A percentile compares a stretch with the other conserved stretches of the same genome.
These are phyloP conservation scores for Sisor rabdophorus DNA, from an alignment of 2,113 vertebrate species.

Conservation along the genomic window DNA sequence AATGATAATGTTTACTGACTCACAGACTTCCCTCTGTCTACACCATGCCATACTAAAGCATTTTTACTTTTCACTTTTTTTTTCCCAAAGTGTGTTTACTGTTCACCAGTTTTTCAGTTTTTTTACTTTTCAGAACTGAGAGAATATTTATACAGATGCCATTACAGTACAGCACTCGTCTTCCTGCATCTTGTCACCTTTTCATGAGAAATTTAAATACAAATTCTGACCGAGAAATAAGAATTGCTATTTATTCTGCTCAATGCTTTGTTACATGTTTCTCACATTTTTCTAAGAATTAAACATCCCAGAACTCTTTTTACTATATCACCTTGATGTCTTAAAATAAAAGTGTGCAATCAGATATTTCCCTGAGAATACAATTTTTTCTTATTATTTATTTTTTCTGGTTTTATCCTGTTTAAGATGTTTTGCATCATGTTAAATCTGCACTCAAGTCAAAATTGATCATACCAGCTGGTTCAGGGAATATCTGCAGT, in stretches of 20 bases:
- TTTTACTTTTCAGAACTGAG: slow-evolving; percentile 1
- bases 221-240: neutral
- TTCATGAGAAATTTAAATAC: slow-evolving; percentile 1
- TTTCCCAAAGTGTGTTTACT: slow-evolving; percentile 18
- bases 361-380: slow-evolving; percentile 12
- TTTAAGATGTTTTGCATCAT: no score
- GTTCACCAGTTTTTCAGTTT: neutral
- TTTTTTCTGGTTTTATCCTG: neutral
- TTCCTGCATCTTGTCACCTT: slow-evolving; percentile 22
- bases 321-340: slow-evolving; percentile 45
- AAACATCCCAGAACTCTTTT: slow-evolving; percentile 39
- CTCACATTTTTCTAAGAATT: slow-evolving; percentile 7
- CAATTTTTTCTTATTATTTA: neutral
- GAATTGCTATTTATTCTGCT: slow-evolving; percentile 1
- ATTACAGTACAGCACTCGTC: slow-evolving; percentile 18
- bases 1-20: slow-evolving; percentile 17
- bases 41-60: slow-evolving; percentile 32
- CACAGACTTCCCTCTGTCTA: slow-evolving; percentile 29
- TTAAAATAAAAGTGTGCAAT: slow-evolving; percentile 29
- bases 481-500: no score
- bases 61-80: slow-evolving; percentile 40
- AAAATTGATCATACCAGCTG: no score
- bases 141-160: slow-evolving; percentile 21
- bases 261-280: neutral
- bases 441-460: no score